A percentile compares a stretch with the other conserved stretches of the same genome.
phyloP scores from a whole-genome alignment of 2,888 invertebrate species.

The Pristionchus entomophagus region DNA sequence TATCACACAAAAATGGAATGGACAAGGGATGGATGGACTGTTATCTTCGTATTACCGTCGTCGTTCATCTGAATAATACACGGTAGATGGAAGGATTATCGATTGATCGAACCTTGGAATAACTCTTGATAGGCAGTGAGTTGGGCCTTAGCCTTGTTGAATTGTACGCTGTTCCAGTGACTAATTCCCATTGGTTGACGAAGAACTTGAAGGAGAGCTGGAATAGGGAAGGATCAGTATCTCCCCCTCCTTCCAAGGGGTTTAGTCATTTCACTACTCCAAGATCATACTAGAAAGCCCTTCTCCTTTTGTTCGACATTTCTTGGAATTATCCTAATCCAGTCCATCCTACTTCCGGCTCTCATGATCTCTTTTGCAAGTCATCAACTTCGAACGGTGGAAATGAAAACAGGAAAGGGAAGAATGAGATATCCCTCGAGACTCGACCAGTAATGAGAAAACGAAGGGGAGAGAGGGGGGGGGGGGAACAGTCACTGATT shows the following conservation, averaged over 20 bases:
- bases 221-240: not conserved
- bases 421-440: not conserved
- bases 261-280: too few species aligned
- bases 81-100: not conserved
- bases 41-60: not conserved
- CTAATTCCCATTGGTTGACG: constrained; percentile 36
- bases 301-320: not conserved
- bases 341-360: not conserved
- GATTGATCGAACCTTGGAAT: constrained; percentile 38
- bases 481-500: not conserved
- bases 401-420: not conserved
- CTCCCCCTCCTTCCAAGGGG: not conserved
- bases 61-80: constrained; percentile 23
- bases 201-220: constrained; percentile 38
- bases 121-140: constrained; percentile 45
- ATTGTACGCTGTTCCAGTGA: constrained; percentile 33
- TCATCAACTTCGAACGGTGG: not conserved
- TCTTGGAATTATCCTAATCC: not conserved
- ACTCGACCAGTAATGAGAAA: constrained; percentile 35
- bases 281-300: too few species aligned
- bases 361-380: constrained; percentile 13
- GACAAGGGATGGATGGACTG: not conserved
- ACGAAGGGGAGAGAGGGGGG: not conserved
- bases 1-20: not conserved
- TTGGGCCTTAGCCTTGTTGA: constrained; percentile 41